phyloP scores from a whole-genome alignment of 2,888 invertebrate genomes.

The Melieria omissa region DNA sequence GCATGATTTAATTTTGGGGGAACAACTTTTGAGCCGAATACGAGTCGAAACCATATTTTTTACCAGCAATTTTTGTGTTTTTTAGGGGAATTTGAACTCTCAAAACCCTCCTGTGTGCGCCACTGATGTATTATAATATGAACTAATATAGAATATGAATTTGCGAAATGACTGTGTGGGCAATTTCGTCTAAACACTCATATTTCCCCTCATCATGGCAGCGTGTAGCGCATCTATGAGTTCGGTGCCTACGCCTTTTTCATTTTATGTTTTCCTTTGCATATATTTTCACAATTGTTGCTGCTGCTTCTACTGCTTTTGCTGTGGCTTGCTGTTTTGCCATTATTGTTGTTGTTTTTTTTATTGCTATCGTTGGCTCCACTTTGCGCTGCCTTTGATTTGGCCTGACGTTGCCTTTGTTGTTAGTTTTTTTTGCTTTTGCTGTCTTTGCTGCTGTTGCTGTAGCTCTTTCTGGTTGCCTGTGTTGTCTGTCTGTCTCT shows the following conservation, averaged over 20 bases:
- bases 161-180: too few species aligned
- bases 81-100: background rate
- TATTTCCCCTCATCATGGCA: background rate
- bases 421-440: conserved; percentile 14
- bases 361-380: background rate
- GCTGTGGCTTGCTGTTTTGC: background rate
- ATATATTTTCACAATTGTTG: conserved; percentile 13
- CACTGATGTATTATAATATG: too few species aligned
- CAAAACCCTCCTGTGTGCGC: background rate
- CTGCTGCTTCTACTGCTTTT: background rate
- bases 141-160: too few species aligned
- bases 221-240: background rate
- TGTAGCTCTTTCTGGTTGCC: background rate
- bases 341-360: conserved; percentile 33
- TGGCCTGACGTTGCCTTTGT: conserved; percentile 20
- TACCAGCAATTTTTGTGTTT: background rate
- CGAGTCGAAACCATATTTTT: too few species aligned
- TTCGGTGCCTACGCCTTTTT: background rate
- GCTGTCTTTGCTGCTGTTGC: conserved; percentile 23
- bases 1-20: too few species aligned
- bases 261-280: conserved; percentile 17
- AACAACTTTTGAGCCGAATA: too few species aligned
- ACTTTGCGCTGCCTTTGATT: conserved; percentile 9
- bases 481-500: background rate
- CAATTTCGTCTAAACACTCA: too few species aligned